These are phyloP conservation scores for Triplophysa siluroides DNA, from an alignment of 2,113 vertebrate species.

Conservation along the genomic window DNA sequence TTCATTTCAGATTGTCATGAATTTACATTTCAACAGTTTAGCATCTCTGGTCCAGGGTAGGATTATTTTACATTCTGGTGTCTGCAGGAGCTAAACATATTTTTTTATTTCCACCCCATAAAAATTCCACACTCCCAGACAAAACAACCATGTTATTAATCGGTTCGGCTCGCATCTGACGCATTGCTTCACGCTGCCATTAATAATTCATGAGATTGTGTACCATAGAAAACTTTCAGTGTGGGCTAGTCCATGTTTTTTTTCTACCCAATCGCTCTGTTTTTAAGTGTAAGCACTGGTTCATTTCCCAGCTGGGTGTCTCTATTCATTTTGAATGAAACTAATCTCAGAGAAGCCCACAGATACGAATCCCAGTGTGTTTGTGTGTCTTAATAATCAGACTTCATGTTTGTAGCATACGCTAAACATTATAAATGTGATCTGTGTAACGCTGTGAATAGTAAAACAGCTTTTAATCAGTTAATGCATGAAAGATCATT, in stretches of 20 bases:
- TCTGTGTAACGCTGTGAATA: slow-evolving; percentile 44
- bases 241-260: background rate
- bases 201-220: slow-evolving; percentile 54
- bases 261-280: background rate
- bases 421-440: slow-evolving; percentile 3
- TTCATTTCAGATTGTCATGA: no score
- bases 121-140: slow-evolving; percentile 30
- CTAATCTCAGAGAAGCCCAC: slow-evolving; percentile 44
- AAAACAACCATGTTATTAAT: slow-evolving; percentile 48
- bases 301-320: slow-evolving; percentile 6
- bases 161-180: slow-evolving; percentile 58
- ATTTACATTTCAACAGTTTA: no score
- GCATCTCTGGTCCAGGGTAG: background rate
- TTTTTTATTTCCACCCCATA: slow-evolving; percentile 2
- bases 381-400: background rate
- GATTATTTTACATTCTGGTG: background rate
- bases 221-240: slow-evolving; percentile 23
- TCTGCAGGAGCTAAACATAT: background rate
- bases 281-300: background rate
- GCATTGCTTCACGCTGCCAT: slow-evolving; percentile 40
- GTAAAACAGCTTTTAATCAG: slow-evolving; percentile 47
- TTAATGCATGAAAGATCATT: slow-evolving; percentile 43
- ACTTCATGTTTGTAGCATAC: slow-evolving; percentile 44
- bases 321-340: slow-evolving; percentile 42
- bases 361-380: slow-evolving; percentile 31